Evolutionary conservation across 2,113 vertebrate species (phyloP).

Genomic region (Semicossyphus pulcher): DNA sequence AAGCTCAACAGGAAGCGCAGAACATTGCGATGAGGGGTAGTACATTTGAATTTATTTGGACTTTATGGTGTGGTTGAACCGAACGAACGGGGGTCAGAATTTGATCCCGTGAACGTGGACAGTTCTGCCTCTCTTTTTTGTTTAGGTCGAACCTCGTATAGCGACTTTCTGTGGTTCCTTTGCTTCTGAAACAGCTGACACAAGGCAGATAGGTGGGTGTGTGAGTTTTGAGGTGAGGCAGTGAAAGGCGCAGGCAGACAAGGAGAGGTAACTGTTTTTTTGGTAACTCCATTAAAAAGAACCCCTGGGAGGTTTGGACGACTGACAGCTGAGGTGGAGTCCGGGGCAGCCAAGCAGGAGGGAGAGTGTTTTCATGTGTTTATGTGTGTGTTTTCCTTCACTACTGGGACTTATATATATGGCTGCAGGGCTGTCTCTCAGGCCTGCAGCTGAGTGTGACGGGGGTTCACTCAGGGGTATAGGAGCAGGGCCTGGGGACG

Average conservation of each 20-base stretch:
- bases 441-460: constrained; percentile 35
- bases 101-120: constrained; percentile 44
- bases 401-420: constrained; percentile 63
- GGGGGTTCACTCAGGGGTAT: constrained; percentile 62
- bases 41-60: constrained; percentile 35
- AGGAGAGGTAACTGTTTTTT: constrained; percentile 63
- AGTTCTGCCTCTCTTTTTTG: constrained; percentile 46
- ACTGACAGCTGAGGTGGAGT: constrained; percentile 76
- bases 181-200: constrained; percentile 78
- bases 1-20: constrained; percentile 33
- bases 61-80: constrained; percentile 46
- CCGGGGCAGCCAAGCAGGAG: constrained; percentile 62
- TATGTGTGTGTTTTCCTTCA: constrained; percentile 74
- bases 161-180: constrained; percentile 64
- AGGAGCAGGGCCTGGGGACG: constrained; percentile 38
- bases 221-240: constrained; percentile 69
- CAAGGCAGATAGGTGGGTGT: constrained; percentile 71
- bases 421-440: constrained; percentile 56
- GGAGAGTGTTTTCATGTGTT: constrained; percentile 77
- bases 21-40: constrained; percentile 33
- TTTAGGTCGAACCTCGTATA: constrained; percentile 62
- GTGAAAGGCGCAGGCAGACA: constrained; percentile 56
- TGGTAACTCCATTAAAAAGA: constrained; percentile 68
- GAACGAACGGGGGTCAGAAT: constrained; percentile 48
- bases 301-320: constrained; percentile 74